Evolutionary conservation across 2,113 vertebrate genomes (phyloP), one percentile per base, ranked within the genome.

Genomic region (Rhadina sibilatrix): DNA sequence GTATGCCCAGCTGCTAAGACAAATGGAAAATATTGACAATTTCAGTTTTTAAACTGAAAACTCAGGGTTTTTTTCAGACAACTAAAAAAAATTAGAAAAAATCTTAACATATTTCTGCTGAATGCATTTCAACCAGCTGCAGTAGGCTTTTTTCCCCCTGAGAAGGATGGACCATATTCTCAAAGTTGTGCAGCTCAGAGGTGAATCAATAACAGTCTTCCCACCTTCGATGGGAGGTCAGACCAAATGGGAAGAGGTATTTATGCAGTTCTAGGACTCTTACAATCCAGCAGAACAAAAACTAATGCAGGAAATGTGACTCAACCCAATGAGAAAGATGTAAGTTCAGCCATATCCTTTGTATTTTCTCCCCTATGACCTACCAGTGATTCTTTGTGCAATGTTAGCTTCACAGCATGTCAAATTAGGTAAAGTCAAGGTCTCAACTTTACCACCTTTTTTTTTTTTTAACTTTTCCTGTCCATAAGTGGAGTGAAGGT

Each of bases 171-270:
- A 46, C 37, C 12, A 38, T 25, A 42, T 20, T 7, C 31, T 72
- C 31, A 22, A 76, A 79, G 27, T 24, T 77, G 42, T 33, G 18
- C 11, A 79, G 8, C 37, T 90, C 37, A 79, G 28, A 86, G 12
- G 2, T 57, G 22, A 61, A 91, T 75, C 49, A 76, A 24, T 50
- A 50, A 24, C 61, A 74, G 17, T 50, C 35, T 70, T 80, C 11
- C 42, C 33, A 25, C 27, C 54, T 85, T 87, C 0, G 0, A 9
- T 8, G 28, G 64, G 7, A 80, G 5, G 15, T 63, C 24, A 49
- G 23, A 53, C 4, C 6, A 13, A 46, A 21, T 20, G 5, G 47
- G 65, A 72, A 87, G 37, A 82, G 33, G 2, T 53, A 20, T 20
- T 93, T 52, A 46, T 76, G 53, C 18, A 57, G 10, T 57, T 65